Evolutionary conservation across 2,113 vertebrate species (phyloP), one percentile per base, ranked within the genome.

Genomic region (Nesoenas mayeri): DNA sequence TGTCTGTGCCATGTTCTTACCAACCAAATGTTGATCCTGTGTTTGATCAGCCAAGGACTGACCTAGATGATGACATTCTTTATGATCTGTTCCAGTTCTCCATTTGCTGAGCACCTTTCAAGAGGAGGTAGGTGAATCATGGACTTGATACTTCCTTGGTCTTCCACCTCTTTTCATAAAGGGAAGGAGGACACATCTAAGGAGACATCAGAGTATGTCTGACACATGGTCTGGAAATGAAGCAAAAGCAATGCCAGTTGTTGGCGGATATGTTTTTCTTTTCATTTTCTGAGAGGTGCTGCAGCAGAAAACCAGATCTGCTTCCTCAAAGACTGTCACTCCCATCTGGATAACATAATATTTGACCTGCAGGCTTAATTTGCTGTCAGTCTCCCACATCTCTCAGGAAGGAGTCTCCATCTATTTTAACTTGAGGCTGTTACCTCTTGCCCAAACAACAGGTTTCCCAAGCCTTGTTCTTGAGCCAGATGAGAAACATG

Each of bases 231-330:
- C 64, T 96, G 79, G 79, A 92, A 94, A 91, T 18, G 56, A 73
- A 84, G 79, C 36, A 54, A 77, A 83, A 90, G 64, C 64, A 89
- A 32, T 64, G 90, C 42, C 79, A 80, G 67, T 12, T 28, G 72
- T 56, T 12, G 26, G 64, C 3, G 0, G 85, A 38, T 78, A 81
- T 32, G 69, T 32, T 89, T 94, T 75, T n/a, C 66, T 88, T 80
- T 91, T 85, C 40, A 69, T 85, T 95, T 93, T 88, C 91, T 88
- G 79, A 86, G 95, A 95, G 88, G 83, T 96, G 94, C 67, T 92
- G 88, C 88, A 64, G 77, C 77, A 92, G 79, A 86, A 95, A 91
- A 92, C 54, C 92, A 96, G 91, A 95, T 81, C 92, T 91, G 65
- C 77, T 86, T 92, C 94, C 91, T 91, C 77, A 88, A 80, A 94